Evolutionary conservation across 2,113 vertebrate species (phyloP).

Genomic region (Callipepla squamata): DNA sequence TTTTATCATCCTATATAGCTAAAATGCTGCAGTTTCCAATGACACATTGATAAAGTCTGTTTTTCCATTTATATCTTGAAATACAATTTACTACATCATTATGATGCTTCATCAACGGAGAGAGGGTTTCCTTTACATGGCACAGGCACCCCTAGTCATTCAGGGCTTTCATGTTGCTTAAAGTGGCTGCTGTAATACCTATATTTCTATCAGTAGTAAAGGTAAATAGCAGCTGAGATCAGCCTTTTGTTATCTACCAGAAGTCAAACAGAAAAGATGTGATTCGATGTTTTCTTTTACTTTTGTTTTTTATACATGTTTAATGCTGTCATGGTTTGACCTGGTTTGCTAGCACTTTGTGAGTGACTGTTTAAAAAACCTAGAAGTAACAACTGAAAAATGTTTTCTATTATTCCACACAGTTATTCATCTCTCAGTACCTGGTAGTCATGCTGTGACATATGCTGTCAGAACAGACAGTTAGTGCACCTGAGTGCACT

Average conservation of each 20-base stretch:
- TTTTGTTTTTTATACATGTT: not conserved
- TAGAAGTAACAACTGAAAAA: not conserved
- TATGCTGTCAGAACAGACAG: not conserved
- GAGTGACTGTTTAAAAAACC: not conserved
- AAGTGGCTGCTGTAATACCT: not conserved
- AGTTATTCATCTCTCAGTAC: fast-evolving
- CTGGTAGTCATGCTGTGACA: not conserved
- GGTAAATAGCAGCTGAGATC: not conserved
- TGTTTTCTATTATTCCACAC: not conserved
- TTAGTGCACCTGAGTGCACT: not conserved
- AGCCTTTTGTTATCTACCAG: not conserved
- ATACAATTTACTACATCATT: not conserved
- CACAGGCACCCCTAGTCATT: not conserved
- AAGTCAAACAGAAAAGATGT: not conserved
- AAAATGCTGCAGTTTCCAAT: not conserved
- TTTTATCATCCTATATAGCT: not conserved
- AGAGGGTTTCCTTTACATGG: not conserved
- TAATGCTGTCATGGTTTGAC: too few species aligned
- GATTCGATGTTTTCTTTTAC: not conserved
- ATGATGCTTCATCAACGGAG: not conserved
- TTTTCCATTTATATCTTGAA: not conserved
- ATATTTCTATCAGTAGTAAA: not conserved
- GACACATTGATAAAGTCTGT: not conserved
- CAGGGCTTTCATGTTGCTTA: not conserved
- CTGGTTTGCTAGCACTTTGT: not conserved